Evolutionary conservation across 1,140 invertebrate species (phyloP).

Genomic region (Drosophila hydei): DNA sequence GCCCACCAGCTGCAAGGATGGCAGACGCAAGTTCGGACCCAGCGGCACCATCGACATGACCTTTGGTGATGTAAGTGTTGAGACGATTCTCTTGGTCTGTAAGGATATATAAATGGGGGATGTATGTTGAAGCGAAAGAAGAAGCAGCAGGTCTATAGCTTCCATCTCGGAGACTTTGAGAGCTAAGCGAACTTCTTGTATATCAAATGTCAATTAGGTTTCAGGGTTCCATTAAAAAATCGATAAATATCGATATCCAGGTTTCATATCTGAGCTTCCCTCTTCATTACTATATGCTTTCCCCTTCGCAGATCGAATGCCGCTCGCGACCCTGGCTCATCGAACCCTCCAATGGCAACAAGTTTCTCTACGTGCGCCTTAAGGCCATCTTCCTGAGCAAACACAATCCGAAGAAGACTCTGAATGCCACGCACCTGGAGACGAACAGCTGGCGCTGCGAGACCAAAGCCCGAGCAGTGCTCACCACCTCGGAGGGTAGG

Average conservation of each 20-base stretch:
- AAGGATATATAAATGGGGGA: no score
- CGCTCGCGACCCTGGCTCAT: slow-evolving; percentile 91
- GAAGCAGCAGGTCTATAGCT: no score
- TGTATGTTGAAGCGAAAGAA: no score
- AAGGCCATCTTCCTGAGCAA: slow-evolving; percentile 82
- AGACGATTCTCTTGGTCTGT: neutral
- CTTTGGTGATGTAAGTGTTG: slow-evolving; percentile 87
- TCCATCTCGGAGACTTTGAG: no score
- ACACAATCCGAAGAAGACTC: slow-evolving; percentile 74
- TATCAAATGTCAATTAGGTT: no score
- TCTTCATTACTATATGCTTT: neutral
- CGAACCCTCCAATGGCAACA: slow-evolving; percentile 87
- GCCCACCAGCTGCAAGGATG: slow-evolving; percentile 86
- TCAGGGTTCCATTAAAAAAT: no score
- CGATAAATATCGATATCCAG: no score
- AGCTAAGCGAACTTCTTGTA: no score
- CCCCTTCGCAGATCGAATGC: slow-evolving; percentile 87
- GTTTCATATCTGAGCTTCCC: no score
- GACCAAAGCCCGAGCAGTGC: slow-evolving; percentile 77
- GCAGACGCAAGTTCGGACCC: slow-evolving; percentile 88
- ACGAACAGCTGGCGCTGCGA: slow-evolving; percentile 70
- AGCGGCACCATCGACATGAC: slow-evolving; percentile 90
- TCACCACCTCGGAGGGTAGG: slow-evolving; percentile 81
- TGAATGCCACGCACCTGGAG: slow-evolving; percentile 66
- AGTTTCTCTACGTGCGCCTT: slow-evolving; percentile 81